These are phyloP conservation scores for Staurois parvus DNA, from an alignment of 2,797 vertebrate genomes.

Conservation along the genomic window DNA sequence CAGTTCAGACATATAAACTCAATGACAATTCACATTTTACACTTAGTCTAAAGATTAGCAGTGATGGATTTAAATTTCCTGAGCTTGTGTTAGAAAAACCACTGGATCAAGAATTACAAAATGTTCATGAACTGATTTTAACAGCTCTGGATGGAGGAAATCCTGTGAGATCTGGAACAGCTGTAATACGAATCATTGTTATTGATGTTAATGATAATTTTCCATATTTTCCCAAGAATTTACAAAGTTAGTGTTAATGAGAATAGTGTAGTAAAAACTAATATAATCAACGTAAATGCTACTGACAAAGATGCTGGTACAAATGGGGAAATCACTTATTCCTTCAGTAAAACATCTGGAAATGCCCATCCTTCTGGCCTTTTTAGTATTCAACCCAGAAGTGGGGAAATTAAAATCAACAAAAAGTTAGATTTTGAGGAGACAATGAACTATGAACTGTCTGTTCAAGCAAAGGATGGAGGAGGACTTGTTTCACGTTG, in stretches of 20 bases:
- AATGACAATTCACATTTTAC: slow-evolving; percentile 51
- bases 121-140: slow-evolving; percentile 29
- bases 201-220: slow-evolving; percentile 60
- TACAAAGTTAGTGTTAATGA: slow-evolving; percentile 62
- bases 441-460: slow-evolving; percentile 60
- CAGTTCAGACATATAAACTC: slow-evolving; percentile 62
- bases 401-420: slow-evolving; percentile 53
- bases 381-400: slow-evolving; percentile 47
- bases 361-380: neutral
- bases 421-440: slow-evolving; percentile 68
- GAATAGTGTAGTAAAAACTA: neutral
- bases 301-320: slow-evolving; percentile 15
- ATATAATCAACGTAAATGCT: slow-evolving; percentile 29
- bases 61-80: slow-evolving; percentile 38
- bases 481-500: slow-evolving; percentile 57
- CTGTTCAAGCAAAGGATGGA: slow-evolving; percentile 57
- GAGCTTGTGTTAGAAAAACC: slow-evolving; percentile 37
- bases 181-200: slow-evolving; percentile 57
- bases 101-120: slow-evolving; percentile 44
- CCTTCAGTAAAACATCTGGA: slow-evolving; percentile 48
- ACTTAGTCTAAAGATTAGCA: slow-evolving; percentile 14
- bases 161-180: slow-evolving; percentile 43
- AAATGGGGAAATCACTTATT: slow-evolving; percentile 55
- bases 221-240: slow-evolving; percentile 52
- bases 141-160: slow-evolving; percentile 53